Percentiles rank a stretch among this genome's conserved stretches.
These are phyloP conservation scores for Lathronympha strigana DNA, from an alignment of 2,888 invertebrate genomes.

Conservation along the genomic window DNA sequence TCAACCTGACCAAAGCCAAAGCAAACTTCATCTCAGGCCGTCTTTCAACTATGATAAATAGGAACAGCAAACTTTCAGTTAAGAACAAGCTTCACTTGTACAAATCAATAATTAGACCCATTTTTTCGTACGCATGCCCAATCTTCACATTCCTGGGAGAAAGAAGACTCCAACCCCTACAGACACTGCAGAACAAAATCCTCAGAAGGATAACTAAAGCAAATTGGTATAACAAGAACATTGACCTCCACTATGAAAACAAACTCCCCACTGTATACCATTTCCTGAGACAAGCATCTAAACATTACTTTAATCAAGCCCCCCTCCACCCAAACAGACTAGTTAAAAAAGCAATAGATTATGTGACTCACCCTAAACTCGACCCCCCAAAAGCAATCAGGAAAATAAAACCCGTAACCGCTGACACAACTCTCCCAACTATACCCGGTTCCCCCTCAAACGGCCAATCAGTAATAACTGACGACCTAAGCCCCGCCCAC, in stretches of 20 bases:
- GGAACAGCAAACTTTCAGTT: neutral
- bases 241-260: neutral
- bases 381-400: neutral
- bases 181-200: neutral
- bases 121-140: neutral
- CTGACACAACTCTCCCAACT: neutral
- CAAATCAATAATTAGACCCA: neutral
- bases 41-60: neutral
- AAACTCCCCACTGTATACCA: neutral
- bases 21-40: neutral
- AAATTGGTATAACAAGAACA: neutral
- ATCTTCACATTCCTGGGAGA: neutral
- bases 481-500: neutral
- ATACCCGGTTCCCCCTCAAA: neutral
- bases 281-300: neutral
- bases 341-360: neutral
- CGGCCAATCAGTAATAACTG: neutral
- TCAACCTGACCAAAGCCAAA: neutral
- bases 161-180: neutral
- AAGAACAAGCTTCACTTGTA: neutral
- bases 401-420: neutral
- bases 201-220: neutral
- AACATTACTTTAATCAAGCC: neutral
- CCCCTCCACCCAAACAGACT: neutral
- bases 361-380: neutral